Evolutionary conservation across 2,113 vertebrate species (phyloP), one percentile per base, ranked within the genome.

Genomic region (Charadrius vociferus): DNA sequence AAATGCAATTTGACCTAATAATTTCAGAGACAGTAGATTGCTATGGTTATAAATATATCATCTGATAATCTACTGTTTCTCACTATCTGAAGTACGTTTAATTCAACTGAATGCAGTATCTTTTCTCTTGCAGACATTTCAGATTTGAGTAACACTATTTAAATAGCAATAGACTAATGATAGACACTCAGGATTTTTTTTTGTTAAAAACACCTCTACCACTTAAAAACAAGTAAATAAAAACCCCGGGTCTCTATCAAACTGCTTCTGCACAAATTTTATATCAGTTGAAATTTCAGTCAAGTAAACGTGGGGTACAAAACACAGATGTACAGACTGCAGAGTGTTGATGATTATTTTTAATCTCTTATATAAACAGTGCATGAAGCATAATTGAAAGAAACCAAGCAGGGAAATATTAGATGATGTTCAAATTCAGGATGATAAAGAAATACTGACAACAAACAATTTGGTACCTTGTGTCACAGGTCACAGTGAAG

Each of bases 1-100:
- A 93, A 90, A 77, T 85, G 36, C 10, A 53, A 49, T 66, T 82
- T 74, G 59, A 93, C 71, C 58, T 87, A 83, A 58, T 30, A 65
- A 56, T 75, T 88, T 73, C 66, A 80, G 74, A 68, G 45, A 87
- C 5, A 84, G 62, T 18, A 82, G 21, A 61, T 36, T 63, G 12
- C 7, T 85, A 23, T 53, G 32, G 77, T 61, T 85, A 74, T 50
- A 81, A 84, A 79, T 23, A 59, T 45, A 75, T 34, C 24, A 68
- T 30, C 56, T 84, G 45, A 65, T 70, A 77, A 85, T 43, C 30
- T 92, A 41, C 18, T 80, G 13, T 8, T 80, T 94, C 36, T 92
- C 15, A 29, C 34, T 72, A 6, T 29, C 32, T 91, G 45, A 89
- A 75, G 21, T 49, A 49, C 24, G 14, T 68, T 81, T 85, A 75